These are phyloP conservation scores for Pelobates cultripes DNA, from an alignment of 2,797 vertebrate genomes.

Conservation along the genomic window DNA sequence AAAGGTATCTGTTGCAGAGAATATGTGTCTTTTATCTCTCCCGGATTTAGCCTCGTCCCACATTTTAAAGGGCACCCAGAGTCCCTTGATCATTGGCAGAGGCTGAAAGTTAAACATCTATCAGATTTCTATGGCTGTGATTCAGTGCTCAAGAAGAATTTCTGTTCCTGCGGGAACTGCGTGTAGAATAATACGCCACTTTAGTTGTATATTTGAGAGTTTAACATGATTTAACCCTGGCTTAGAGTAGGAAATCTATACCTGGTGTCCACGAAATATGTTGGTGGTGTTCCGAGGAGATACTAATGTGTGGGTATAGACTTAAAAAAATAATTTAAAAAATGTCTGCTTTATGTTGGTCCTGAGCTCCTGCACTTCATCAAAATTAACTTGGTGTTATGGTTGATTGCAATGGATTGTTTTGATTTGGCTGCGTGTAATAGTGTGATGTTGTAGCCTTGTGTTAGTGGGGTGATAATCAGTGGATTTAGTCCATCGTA, in stretches of 20 bases:
- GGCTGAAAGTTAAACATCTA: constrained; percentile 51
- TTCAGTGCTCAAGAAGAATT: constrained; percentile 29
- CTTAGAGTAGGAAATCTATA: constrained; percentile 5
- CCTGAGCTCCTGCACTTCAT: too few relatives aligned
- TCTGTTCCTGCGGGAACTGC: constrained; percentile 42
- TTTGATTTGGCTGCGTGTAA: too few relatives aligned
- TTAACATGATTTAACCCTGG: constrained; percentile 52
- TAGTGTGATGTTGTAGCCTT: too few relatives aligned
- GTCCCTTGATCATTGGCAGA: constrained; percentile 49
- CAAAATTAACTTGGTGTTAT: too few relatives aligned
- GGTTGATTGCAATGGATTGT: too few relatives aligned
- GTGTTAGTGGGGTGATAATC: too few relatives aligned
- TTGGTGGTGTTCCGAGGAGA: neutral
- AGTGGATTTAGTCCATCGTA: too few relatives aligned
- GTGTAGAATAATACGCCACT: constrained; percentile 11
- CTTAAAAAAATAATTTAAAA: too few relatives aligned
- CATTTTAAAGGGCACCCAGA: constrained; percentile 52
- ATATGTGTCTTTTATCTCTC: constrained; percentile 50
- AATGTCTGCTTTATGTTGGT: too few relatives aligned
- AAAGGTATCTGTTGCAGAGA: constrained; percentile 38
- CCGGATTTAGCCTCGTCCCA: constrained; percentile 51
- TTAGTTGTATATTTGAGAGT: constrained; percentile 30
- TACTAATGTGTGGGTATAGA: too few relatives aligned
- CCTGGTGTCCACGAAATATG: neutral
- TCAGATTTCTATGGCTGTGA: constrained; percentile 39